Evolutionary conservation across 2,888 invertebrate genomes (phyloP), one percentile per base, ranked within the genome.

Genomic region (Papilio gigon): DNA sequence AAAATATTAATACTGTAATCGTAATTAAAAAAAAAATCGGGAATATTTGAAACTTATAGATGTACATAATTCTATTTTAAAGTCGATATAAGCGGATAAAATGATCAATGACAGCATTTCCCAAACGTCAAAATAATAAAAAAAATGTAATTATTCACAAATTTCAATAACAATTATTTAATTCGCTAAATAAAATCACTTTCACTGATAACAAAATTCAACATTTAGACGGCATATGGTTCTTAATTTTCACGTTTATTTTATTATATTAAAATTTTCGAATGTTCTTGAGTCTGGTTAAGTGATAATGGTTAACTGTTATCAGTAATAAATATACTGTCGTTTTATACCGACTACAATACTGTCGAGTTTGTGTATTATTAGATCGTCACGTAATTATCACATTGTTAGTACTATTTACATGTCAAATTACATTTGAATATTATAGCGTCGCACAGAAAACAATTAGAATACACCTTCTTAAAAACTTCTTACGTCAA

Each of bases 341-440:
- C 14, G 2, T 27, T 6, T 27, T 12, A 47, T n/a, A 8, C 0
- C 4, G 12, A 14, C 27, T 4, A 27, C 2, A n/a, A 27, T 27
- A 27, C 14, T 50, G 50, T 50, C 25, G 14, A 50, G 20, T 50
- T 50, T 11, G 27, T 50, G 8, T 50, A 50, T 50, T 50, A 50
- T 50, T 25, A 50, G 27, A 50, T 50, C 14, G n/a, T 27, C 25
- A n/a, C n/a, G 25, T 6, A 50, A 50, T 27, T 50, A 27, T 50
- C 27, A 50, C 27, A 25, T 50, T 50, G 27, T 50, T 50, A 47
- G 47, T 47, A 47, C 22, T 9, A n/a, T 40, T n/a, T 12, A 47
- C 44, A 20, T 20, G 20, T 20, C 17, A 20, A 44, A 17, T 9
- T n/a, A n/a, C n/a, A n/a, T n/a, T n/a, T n/a, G n/a, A n/a, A 4